Conservation (phyloP, 2,888 invertebrate species). For the Rhogogaster chlorosoma region DNA sequence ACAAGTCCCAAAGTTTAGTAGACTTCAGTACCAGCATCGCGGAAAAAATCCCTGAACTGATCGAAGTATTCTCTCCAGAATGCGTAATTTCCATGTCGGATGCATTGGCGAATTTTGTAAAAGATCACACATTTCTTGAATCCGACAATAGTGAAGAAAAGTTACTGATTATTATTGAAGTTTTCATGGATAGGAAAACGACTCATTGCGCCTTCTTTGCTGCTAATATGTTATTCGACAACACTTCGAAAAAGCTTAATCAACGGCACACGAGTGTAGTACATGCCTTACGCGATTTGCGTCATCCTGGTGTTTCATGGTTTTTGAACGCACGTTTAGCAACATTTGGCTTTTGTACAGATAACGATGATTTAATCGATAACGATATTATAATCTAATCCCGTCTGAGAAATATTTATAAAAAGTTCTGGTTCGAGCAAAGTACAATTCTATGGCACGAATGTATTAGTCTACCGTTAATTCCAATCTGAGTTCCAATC, state of each 20-base stretch:
- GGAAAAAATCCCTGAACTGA: constrained; percentile 46
- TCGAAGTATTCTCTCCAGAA: constrained; percentile 52
- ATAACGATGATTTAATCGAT: too few relatives aligned
- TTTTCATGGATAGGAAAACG: constrained; percentile 39
- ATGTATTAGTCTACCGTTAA: not conserved
- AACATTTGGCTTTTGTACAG: not conserved
- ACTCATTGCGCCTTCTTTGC: constrained; percentile 53
- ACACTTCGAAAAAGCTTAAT: not conserved
- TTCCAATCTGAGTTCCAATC: not conserved
- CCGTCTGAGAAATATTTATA: not conserved
- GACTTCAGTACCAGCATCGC: constrained; percentile 52
- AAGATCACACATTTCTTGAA: not conserved
- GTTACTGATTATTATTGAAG: constrained; percentile 51
- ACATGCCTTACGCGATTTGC: constrained; percentile 23
- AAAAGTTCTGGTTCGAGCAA: not conserved
- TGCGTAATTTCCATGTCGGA: constrained; percentile 51
- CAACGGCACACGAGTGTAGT: constrained; percentile 38
- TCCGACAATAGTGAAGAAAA: not conserved
- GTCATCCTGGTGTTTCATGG: constrained; percentile 49
- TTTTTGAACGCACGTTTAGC: not conserved
- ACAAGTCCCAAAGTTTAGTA: not conserved
- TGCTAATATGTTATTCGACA: constrained; percentile 46
- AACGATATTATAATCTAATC: not conserved
- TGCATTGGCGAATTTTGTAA: constrained; percentile 54
- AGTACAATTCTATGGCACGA: not conserved